Evolutionary conservation across 2,113 vertebrate genomes (phyloP).

Genomic region (Noturus placidus): DNA sequence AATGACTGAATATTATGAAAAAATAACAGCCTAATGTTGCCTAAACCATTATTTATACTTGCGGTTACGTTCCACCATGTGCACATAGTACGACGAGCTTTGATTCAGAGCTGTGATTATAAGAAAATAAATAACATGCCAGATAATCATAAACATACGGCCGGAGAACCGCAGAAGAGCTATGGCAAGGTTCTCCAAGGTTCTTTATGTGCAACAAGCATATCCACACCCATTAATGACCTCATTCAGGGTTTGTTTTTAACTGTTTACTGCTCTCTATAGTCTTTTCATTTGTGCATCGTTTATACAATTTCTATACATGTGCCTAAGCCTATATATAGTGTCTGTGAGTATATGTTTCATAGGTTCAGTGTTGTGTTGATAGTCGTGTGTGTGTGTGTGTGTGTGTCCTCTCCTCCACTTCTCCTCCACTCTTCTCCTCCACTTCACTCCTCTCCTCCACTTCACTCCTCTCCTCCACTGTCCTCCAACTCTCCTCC

Average conservation of each 20-base stretch:
- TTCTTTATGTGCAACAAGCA: neutral
- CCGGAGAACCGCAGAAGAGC: neutral
- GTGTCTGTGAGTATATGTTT: neutral
- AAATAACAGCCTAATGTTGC: neutral
- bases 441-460: too few species aligned
- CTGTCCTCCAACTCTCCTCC: neutral
- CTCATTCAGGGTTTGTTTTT: neutral
- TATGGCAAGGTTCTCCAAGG: neutral
- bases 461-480: too few species aligned
- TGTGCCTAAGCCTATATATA: neutral
- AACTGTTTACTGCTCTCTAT: neutral
- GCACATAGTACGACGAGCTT: neutral
- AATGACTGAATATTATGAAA: neutral
- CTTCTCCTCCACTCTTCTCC: neutral
- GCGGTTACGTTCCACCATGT: neutral
- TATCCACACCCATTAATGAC: neutral
- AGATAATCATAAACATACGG: constrained; percentile 8
- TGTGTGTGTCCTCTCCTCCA: neutral
- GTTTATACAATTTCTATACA: neutral
- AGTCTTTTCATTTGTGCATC: neutral
- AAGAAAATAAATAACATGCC: constrained; percentile 19
- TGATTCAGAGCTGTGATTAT: constrained; percentile 4
- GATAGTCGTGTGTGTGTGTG: too few species aligned
- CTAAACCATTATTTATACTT: neutral
- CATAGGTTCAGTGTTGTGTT: too few species aligned